Evolutionary conservation across 2,797 vertebrate species (phyloP).

Genomic region (Argyrosomus regius): DNA sequence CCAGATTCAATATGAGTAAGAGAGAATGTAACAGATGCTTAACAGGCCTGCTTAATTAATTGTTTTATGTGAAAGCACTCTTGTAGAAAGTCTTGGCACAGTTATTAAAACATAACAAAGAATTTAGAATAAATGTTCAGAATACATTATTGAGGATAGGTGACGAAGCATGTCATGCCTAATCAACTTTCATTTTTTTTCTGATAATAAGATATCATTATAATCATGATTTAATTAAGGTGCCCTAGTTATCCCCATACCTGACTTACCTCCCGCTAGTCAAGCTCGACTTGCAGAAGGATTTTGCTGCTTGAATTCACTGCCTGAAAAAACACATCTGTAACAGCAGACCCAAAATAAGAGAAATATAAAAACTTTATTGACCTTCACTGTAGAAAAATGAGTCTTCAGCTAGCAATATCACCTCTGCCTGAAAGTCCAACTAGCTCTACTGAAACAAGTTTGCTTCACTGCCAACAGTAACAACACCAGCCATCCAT

Average conservation of each 20-base stretch:
- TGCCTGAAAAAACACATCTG: background rate
- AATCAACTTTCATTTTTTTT: background rate
- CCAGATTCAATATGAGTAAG: background rate
- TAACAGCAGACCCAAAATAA: background rate
- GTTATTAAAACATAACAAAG: background rate
- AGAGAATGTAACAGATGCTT: background rate
- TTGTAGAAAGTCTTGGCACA: background rate
- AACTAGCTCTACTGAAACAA: background rate
- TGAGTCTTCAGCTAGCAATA: background rate
- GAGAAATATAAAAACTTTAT: background rate
- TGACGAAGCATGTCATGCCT: background rate
- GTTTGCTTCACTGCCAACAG: background rate
- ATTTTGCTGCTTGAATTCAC: background rate
- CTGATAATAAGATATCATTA: background rate
- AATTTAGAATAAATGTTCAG: background rate
- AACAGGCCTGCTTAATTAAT: background rate
- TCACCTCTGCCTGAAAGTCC: background rate
- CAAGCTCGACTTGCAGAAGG: background rate
- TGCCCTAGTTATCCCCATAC: background rate
- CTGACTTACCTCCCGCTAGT: background rate
- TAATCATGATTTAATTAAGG: background rate
- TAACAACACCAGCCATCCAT: background rate
- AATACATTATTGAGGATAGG: background rate
- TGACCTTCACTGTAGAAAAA: conserved; percentile 16
- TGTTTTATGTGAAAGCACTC: background rate